Base-by-base conservation (phyloP, 2,888 invertebrate genomes). In the Colostygia pectinataria region DNA sequence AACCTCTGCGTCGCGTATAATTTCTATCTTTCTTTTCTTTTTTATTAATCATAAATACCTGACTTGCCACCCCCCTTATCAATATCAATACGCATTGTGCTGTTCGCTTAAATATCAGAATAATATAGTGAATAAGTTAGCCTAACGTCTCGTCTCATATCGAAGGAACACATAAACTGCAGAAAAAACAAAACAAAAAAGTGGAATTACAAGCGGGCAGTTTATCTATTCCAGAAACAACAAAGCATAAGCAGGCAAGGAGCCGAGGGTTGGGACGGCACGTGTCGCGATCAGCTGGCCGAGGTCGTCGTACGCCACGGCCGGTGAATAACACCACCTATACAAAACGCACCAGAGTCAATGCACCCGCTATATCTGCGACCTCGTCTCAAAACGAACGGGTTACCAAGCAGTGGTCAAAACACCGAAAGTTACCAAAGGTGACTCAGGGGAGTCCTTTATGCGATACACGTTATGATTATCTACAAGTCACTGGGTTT, bases 271-370 rank as follows among this genome's bases (percentile, higher is more conserved):
- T 56, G 52, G 43, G 61, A 64, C 53, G 67, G 69, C 75, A 77
- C 79, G 75, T 74, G 77, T 64, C 55, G 56, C 62, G 71, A 78
- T 77, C 78, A 78, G 78, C 78, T 78, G 60, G 68, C 57, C 56
- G 65, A 63, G 77, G 74, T 74, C 71, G 65, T 63, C 68, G 74
- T 52, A 65, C 77, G 63, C 61, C 54, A 53, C 66, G 66, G 66
- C 59, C 72, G 71, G 73, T 67, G 69, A 74, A 62, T 66, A 68
- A 65, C 73, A 65, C 71, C 59, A 66, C 57, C 65, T 63, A 61
- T 68, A 67, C 63, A 55, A 67, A 68, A 67, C 68, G 29, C 47
- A 65, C 53, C 66, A 54, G 55, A 66, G 67, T 71, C 68, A 68
- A 61, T 62, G 66, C 63, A 66, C 66, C 60, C 39, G 40, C 36